Conservation (phyloP, 1,140 invertebrate genomes). For the Eumaeus atala region DNA sequence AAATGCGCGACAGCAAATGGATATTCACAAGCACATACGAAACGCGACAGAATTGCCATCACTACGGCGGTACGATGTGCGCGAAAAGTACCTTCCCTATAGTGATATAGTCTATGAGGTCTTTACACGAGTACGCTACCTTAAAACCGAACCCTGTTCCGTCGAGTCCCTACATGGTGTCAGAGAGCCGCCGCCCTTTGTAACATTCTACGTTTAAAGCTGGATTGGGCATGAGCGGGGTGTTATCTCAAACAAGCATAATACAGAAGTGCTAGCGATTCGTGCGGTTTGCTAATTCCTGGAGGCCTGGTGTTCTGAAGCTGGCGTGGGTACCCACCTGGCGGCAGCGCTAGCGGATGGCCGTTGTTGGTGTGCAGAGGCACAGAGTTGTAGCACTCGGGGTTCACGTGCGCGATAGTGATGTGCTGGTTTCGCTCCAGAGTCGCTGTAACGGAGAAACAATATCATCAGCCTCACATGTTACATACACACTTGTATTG, state of each 20-base stretch:
- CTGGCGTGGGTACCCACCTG: conserved; percentile 32
- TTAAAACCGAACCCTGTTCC: not conserved
- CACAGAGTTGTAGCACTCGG: conserved; percentile 81
- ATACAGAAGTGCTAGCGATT: too few relatives aligned
- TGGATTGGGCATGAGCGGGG: not conserved
- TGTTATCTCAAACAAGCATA: too few relatives aligned
- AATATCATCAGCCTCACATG: too few relatives aligned
- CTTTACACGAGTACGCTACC: not conserved
- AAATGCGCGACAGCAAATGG: too few relatives aligned
- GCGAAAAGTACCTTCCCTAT: too few relatives aligned
- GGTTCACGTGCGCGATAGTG: conserved; percentile 95
- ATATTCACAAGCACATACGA: too few relatives aligned
- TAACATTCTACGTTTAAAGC: not conserved
- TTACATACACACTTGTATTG: not conserved
- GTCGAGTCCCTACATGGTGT: not conserved
- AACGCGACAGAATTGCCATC: too few relatives aligned
- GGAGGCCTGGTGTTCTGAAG: too few relatives aligned
- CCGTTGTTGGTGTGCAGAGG: conserved; percentile 57
- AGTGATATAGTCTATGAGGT: not conserved
- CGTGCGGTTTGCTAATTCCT: too few relatives aligned
- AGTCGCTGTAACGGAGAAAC: conserved; percentile 75
- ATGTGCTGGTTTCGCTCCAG: conserved; percentile 95
- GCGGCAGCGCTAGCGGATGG: conserved; percentile 55
- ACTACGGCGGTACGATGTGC: too few relatives aligned
- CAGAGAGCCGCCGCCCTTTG: not conserved